Base-by-base conservation (phyloP, 2,888 invertebrate genomes). In the Noctua janthe region DNA sequence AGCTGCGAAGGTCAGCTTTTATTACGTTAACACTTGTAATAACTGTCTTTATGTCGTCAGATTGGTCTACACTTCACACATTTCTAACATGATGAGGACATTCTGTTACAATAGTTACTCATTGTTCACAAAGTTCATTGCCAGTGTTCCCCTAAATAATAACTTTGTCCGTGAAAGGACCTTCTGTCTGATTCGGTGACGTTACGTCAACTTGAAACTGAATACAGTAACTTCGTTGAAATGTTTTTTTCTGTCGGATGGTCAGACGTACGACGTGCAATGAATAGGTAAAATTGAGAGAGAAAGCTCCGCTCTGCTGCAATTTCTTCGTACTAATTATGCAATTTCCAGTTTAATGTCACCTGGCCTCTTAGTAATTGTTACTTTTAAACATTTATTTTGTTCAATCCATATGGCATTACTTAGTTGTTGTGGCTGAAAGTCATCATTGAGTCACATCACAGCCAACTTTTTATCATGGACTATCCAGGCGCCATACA, bases 1-100 rank as follows among this genome's bases (percentile, higher is more conserved):
- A 39, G 39, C 39, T 39, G 39, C 39, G 39, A 92, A 93, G 92
- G 92, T 90, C 89, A 74, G 69, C 73, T 76, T 87, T 89, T 84
- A 74, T 88, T 85, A 83, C 79, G 76, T 79, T 82, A 71, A 74
- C 78, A 85, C 76, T 86, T 81, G 87, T 85, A 85, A 86, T 82
- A 87, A 81, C 83, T 82, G 73, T 47, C 74, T 78, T 51, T 87
- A 83, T 87, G 90, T 85, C 83, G 81, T 85, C 85, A 85, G 90
- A 80, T 84, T 76, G 43, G 35, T 73, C 54, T 76, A 73, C 49
- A 81, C 72, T 76, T 82, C 77, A 82, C 72, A 78, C 67, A 80
- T 66, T 69, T 77, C 69, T 64, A 51, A 73, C 62, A 72, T 29
- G 66, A 64, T 75, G 71, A 64, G 17, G 62, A 71, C 49, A 69